Evolutionary conservation across 2,888 invertebrate genomes (phyloP), one percentile per base, ranked within the genome.

Genomic region (Watsonalla cultraria): DNA sequence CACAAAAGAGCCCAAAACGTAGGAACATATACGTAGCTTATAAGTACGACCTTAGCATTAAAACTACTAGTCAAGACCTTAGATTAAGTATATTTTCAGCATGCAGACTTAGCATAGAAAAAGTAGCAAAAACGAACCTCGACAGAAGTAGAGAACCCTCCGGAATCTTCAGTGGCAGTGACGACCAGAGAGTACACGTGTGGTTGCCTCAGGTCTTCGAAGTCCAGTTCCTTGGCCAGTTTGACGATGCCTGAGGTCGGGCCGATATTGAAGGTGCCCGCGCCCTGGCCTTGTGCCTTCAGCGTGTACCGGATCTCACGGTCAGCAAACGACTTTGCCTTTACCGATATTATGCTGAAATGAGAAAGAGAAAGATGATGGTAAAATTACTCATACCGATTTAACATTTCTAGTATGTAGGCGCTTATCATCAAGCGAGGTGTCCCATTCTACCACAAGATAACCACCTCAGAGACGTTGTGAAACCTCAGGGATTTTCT

Each of bases 301-400:
- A 99, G 86, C 0, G 98, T 97, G 88, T 98, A 99, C n/a, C 97
- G 95, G 68, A 98, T 98, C 84, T 98, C 97, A 54, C 98, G 95
- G 84, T 98, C 98, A 60, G 98, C 98, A 79, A 99, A 99, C 0
- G 98, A 98, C 84, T 98, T 98, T 5, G 99, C 99, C 90, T 98
- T 97, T 62, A 99, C 97, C 42, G 98, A 97, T 81, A 98, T 97
- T 54, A 98, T 98, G 82, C 98, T 98, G 93, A 56, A 92, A 92
- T 68, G 63, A 50, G 47, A 62, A 7, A 58, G 51, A 24, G 24
- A 2, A 24, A 24, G 24, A 24, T 24, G 24, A 24, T 24, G 24
- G 24, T 24, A 24, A 24, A 24, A 24, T 24, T 24, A 24, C 24
- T 24, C 24, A 24, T 24, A 24, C 24, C 4, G n/a, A n/a, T n/a